Evolutionary conservation across 2,888 invertebrate genomes (phyloP), one percentile per base, ranked within the genome.

Genomic region (Zygogramma bicolorata): DNA sequence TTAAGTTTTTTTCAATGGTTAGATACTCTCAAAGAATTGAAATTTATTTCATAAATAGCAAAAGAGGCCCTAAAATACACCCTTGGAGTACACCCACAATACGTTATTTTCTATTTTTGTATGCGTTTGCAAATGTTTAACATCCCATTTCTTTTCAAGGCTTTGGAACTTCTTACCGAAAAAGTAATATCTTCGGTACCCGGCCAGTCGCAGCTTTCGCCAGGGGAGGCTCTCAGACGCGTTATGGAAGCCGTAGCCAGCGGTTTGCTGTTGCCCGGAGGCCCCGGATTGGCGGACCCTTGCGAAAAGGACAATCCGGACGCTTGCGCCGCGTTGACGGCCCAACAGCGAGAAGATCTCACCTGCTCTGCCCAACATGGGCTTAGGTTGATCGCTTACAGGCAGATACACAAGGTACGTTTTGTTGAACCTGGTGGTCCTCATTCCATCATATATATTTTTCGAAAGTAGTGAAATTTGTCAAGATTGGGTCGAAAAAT

Each of bases 291-390:
- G 72, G 89, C 95, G 42, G 99, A 99, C 90, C 99, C 99, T 4
- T 99, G 99, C 88, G 99, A 99, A 89, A 98, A 98, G 88, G 98
- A 98, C 68, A 87, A 84, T 60, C 87, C 87, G 76, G 98, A 99
- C 88, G 97, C 97, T n/a, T 91, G 97, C 67, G 92, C 92, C 15
- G 92, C 92, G 73, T 89, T 99, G 83, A 93, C 94, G 20, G 93
- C 94, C 53, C 98, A 98, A 86, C 96, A 98, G 85, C 92, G 98
- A 75, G 98, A 99, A 88, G 98, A 99, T 87, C 92, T 99, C 81
- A 99, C 99, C 3, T 95, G 97, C 27, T 97, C 96, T 69, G 98
- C 98, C 49, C 99, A 98, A 86, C 95, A 97, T 87, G 97, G 97
- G 75, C 90, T 99, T 77, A 92, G 99, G 82, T 91, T 97, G 82